Evolutionary conservation across 2,888 invertebrate species (phyloP), one percentile per base, ranked within the genome.

Genomic region (Synergus itoensis): DNA sequence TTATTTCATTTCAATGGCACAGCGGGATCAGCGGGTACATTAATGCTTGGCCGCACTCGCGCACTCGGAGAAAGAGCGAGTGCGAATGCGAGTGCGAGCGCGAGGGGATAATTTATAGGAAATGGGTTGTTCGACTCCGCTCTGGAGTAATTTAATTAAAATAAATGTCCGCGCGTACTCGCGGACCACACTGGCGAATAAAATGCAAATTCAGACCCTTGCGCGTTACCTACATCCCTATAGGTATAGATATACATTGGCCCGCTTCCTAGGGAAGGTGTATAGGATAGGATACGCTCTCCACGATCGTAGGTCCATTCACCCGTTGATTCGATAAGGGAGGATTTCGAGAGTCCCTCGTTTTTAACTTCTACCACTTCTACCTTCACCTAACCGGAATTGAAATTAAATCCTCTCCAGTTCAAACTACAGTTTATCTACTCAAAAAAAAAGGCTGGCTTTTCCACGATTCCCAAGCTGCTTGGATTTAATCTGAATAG

Each of bases 121-220:
- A 92, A 92, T 92, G 92, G 92, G 90, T 92, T 92, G 92, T 92
- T 92, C 92, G 92, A 92, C 86, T 86, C 83, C 88, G 89, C 91
- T 90, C 89, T 87, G 89, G 89, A 91, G 92, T 92, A 92, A 92
- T 92, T 92, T 92, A 92, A 92, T 92, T 92, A 92, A 92, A 92
- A 92, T 92, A 92, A 92, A 92, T 92, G 92, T 92, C 91, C 90
- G 88, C 87, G 84, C 85, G 88, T 83, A 85, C 87, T 84, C 87
- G 85, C 86, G 87, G 87, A 88, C 88, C 90, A 87, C 90, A 87
- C 82, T 88, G 88, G 87, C 89, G 90, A 92, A 92, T 92, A 92
- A 92, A 92, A 92, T 92, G 92, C 92, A 92, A 92, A 92, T 92
- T 92, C 91, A 91, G 91, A 90, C 91, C 90, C 90, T 91, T 91